These are phyloP conservation scores for Australoheros scitulus DNA, from an alignment of 2,113 vertebrate genomes.

Conservation along the genomic window DNA sequence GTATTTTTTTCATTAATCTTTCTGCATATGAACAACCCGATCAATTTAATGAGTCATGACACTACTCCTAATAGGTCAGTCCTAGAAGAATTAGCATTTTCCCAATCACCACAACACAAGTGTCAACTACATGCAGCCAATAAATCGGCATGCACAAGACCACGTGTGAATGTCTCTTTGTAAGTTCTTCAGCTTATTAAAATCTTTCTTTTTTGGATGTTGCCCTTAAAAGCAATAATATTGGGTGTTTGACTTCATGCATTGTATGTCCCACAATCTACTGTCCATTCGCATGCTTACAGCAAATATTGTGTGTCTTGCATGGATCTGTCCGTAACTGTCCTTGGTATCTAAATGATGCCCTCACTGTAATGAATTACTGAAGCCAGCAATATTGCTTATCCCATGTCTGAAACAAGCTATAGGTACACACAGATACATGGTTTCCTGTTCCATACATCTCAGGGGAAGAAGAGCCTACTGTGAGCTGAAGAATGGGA, in stretches of 20 bases:
- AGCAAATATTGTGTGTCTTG: neutral
- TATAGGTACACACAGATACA: neutral
- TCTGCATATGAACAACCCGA: neutral
- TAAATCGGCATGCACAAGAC: neutral
- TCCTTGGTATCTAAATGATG: neutral
- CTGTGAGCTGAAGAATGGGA: slow-evolving; percentile 45
- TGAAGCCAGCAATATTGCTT: neutral
- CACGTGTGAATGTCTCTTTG: neutral
- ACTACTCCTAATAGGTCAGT: neutral
- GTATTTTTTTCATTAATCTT: neutral
- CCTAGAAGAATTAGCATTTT: neutral
- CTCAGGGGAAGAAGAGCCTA: slow-evolving; percentile 42
- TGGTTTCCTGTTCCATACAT: slow-evolving; percentile 26
- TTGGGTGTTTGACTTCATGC: neutral
- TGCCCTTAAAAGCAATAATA: neutral
- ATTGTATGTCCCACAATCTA: neutral
- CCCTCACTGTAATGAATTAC: neutral
- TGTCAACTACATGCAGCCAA: neutral
- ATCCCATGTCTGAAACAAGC: neutral
- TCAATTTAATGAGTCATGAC: neutral
- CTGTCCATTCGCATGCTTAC: neutral
- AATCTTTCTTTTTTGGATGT: neutral
- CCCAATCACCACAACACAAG: neutral
- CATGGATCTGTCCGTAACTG: neutral
- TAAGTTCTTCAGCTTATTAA: neutral